These are phyloP conservation scores for Nephrotoma guestfalica DNA, from an alignment of 2,888 invertebrate genomes.

Conservation along the genomic window DNA sequence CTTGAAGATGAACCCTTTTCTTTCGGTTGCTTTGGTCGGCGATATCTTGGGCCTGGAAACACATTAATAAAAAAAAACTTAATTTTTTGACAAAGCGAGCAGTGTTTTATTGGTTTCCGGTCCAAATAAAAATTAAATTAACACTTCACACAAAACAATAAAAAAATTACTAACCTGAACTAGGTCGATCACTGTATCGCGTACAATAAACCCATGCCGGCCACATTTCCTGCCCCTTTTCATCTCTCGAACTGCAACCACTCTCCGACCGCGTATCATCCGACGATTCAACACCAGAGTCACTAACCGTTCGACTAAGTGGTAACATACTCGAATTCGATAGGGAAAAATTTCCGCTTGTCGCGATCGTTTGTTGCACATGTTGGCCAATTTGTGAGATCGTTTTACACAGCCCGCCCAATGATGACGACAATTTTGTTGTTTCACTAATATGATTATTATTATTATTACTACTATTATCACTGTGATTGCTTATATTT, in stretches of 20 bases:
- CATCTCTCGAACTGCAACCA: slow-evolving; percentile 21
- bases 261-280: slow-evolving; percentile 32
- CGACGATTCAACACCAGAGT: slow-evolving; percentile 31
- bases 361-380: slow-evolving; percentile 13
- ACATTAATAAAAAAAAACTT: background rate
- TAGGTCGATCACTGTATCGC: slow-evolving; percentile 80
- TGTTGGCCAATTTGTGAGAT: slow-evolving; percentile 50
- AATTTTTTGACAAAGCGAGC: background rate
- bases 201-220: slow-evolving; percentile 99
- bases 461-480: background rate
- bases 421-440: slow-evolving; percentile 27
- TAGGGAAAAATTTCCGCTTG: slow-evolving; percentile 19
- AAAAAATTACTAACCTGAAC: slow-evolving; percentile 54
- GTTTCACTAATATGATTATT: slow-evolving; percentile 22
- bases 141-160: background rate
- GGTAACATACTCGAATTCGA: slow-evolving; percentile 10
- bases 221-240: slow-evolving; percentile 45
- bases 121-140: background rate
- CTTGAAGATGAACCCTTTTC: slow-evolving; percentile 31
- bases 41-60: slow-evolving; percentile 28
- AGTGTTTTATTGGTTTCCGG: background rate
- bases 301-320: slow-evolving; percentile 18
- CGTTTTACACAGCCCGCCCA: slow-evolving; percentile 53
- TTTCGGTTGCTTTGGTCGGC: slow-evolving; percentile 32
- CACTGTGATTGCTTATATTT: background rate